phyloP scores from a whole-genome alignment of 2,797 vertebrate genomes.

The Benthosema pterotum region DNA sequence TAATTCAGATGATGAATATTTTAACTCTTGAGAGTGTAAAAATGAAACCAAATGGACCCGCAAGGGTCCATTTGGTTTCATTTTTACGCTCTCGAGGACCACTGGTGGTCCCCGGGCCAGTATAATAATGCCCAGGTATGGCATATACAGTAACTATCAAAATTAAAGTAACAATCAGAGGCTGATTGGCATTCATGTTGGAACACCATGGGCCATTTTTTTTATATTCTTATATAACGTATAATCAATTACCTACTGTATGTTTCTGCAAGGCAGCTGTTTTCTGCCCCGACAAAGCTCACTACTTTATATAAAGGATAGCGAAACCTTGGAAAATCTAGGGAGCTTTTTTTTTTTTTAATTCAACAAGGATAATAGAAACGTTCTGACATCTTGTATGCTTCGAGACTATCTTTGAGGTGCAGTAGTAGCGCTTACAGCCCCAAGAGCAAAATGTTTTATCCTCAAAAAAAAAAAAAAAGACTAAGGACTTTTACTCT shows the following conservation, averaged over 20 bases:
- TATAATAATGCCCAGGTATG: no score
- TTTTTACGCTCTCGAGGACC: no score
- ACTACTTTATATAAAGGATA: slow-evolving; percentile 26
- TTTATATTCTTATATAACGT: slow-evolving; percentile 23
- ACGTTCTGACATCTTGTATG: slow-evolving; percentile 45
- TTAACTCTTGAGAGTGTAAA: no score
- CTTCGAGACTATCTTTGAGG: slow-evolving; percentile 29
- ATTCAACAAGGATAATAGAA: slow-evolving; percentile 22
- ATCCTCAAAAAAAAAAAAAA: slow-evolving; percentile 12
- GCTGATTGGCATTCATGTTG: slow-evolving; percentile 30
- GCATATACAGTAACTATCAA: no score
- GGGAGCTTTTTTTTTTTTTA: slow-evolving; percentile 38
- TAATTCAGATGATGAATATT: no score
- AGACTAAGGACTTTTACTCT: background rate
- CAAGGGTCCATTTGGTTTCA: no score
- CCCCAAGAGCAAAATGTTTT: slow-evolving; percentile 43
- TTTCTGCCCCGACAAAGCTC: slow-evolving; percentile 38
- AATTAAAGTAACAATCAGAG: background rate
- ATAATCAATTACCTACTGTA: slow-evolving; percentile 47
- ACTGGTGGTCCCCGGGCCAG: no score
- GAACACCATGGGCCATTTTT: slow-evolving; percentile 4
- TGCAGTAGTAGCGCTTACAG: slow-evolving; percentile 40
- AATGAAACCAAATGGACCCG: no score
- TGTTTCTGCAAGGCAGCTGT: slow-evolving; percentile 33
- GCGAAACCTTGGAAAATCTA: slow-evolving; percentile 25